Percentiles rank a stretch among this genome's conserved stretches.
Evolutionary conservation across 2,888 invertebrate genomes (phyloP).

Genomic region (Neuroscelio doddi): DNA sequence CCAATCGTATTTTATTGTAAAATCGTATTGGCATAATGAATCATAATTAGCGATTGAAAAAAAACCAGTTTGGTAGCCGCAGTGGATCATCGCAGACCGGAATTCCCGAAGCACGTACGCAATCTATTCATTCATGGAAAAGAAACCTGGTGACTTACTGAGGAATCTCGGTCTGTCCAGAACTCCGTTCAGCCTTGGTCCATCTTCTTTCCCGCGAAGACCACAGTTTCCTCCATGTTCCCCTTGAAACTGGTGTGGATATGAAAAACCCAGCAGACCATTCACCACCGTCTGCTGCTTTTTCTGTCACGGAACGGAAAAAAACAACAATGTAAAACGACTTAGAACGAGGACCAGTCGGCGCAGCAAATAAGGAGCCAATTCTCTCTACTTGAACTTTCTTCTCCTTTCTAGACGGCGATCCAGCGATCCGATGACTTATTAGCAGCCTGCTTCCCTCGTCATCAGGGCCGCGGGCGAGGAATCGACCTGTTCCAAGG

Average conservation of each 20-base stretch:
- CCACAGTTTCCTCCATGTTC: not conserved
- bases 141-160: conserved; percentile 2
- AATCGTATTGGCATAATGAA: too few relatives aligned
- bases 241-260: too few relatives aligned
- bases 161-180: not conserved
- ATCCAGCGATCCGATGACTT: not conserved
- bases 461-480: not conserved
- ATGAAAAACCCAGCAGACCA: not conserved
- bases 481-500: conserved; percentile 9
- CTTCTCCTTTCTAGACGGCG: conserved; percentile 2
- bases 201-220: conserved; percentile 6
- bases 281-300: not conserved
- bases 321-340: not conserved
- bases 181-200: not conserved
- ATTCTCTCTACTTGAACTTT: not conserved
- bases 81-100: too few relatives aligned
- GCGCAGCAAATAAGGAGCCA: too few relatives aligned
- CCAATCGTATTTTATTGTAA: too few relatives aligned
- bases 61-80: too few relatives aligned
- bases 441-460: not conserved
- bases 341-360: not conserved
- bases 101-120: not conserved
- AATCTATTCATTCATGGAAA: not conserved
- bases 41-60: too few relatives aligned
- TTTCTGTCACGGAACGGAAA: not conserved